Evolutionary conservation across 1,140 invertebrate species (phyloP), one percentile per base, ranked within the genome.

Genomic region (Phymorhynchus buccinoides): DNA sequence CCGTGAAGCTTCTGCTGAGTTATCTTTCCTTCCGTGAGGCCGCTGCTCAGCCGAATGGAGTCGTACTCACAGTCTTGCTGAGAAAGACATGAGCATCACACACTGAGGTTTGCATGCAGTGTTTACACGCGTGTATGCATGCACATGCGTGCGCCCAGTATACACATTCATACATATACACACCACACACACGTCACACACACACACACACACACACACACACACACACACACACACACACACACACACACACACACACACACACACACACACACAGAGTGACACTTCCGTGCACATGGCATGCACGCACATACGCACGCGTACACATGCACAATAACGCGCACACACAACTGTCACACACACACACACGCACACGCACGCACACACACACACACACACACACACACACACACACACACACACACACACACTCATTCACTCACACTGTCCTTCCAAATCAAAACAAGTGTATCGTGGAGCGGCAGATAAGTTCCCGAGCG

Each of bases 51-150:
- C 85, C 97, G 96, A 0, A 99, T 96, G 79, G 96, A 96, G 93
- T 99, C 98, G 92, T 99, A 99, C 89, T 99, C 97, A 93, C 98
- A 99, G 91, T 98, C 97, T 95, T 98, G 97, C 93, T 98, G 95
- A 85, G 96, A 32, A 75, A 80, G 41, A 71, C n/a, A n/a, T n/a
- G n/a, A n/a, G n/a, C n/a, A n/a, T n/a, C n/a, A n/a, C n/a, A n/a
- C n/a, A n/a, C n/a, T n/a, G n/a, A n/a, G n/a, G n/a, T n/a, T n/a
- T n/a, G n/a, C n/a, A n/a, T n/a, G n/a, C n/a, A n/a, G n/a, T n/a
- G n/a, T n/a, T n/a, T n/a, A n/a, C n/a, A n/a, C 48, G 22, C 48
- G 48, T 18, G 48, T 52, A 9, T 52, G 22, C 48, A 52, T 52
- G 48, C 22, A 52, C 48, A 52, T 52, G 48, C 48, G 48, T 52